A percentile compares a stretch with the other conserved stretches of the same genome.
Evolutionary conservation across 2,888 invertebrate genomes (phyloP).

Genomic region (Ophion ellenae): DNA sequence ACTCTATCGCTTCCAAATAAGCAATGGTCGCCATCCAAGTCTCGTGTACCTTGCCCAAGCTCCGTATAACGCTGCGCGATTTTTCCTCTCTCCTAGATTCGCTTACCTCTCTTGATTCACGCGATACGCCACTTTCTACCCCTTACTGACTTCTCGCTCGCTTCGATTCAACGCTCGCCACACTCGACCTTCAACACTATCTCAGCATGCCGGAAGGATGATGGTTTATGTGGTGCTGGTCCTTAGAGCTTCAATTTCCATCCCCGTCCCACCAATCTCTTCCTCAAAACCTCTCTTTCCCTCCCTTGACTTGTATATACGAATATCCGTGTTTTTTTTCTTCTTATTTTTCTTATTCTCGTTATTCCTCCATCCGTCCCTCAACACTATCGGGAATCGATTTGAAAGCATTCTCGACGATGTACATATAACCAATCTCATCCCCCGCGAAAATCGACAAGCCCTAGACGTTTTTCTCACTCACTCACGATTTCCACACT

Average conservation of each 20-base stretch:
- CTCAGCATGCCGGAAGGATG: slow-evolving; percentile 15
- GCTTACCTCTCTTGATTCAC: slow-evolving; percentile 68
- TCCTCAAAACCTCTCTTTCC: background rate
- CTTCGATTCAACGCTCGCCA: slow-evolving; percentile 38
- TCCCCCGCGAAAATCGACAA: slow-evolving; percentile 42
- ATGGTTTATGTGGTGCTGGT: slow-evolving; percentile 12
- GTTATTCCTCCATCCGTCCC: slow-evolving; percentile 45
- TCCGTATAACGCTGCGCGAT: slow-evolving; percentile 11
- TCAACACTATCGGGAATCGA: slow-evolving; percentile 59
- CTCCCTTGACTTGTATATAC: background rate
- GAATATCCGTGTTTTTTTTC: slow-evolving; percentile 18
- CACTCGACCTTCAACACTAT: slow-evolving; percentile 49
- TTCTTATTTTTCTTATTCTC: slow-evolving; percentile 51
- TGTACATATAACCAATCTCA: slow-evolving; percentile 34
- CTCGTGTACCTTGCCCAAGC: background rate
- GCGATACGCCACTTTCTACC: slow-evolving; percentile 71
- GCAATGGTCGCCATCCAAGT: slow-evolving; percentile 22
- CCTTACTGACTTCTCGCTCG: slow-evolving; percentile 33
- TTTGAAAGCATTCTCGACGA: slow-evolving; percentile 53
- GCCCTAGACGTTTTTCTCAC: slow-evolving; percentile 46
- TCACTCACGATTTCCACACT: slow-evolving; percentile 52
- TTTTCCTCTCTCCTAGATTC: slow-evolving; percentile 15
- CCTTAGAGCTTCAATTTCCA: slow-evolving; percentile 19
- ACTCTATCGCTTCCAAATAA: slow-evolving; percentile 44
- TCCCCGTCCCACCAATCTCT: background rate